Conservation (phyloP, 2,888 invertebrate species). For the Cheilosia soror region DNA sequence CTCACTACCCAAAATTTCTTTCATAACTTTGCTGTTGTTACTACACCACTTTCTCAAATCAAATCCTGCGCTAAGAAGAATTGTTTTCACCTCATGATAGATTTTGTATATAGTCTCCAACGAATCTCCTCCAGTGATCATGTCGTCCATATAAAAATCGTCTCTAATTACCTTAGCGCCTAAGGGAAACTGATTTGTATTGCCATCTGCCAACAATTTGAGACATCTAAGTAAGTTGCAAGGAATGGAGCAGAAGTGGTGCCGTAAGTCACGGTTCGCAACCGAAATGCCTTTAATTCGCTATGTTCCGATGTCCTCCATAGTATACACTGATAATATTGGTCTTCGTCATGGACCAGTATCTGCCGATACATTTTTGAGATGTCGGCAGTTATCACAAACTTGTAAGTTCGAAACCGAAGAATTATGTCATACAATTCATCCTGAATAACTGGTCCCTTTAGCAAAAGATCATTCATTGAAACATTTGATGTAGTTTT, state of each 20-base stretch:
- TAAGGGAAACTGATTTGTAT: constrained; percentile 29
- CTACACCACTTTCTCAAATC: constrained; percentile 39
- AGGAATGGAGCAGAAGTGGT: neutral
- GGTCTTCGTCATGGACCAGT: constrained; percentile 55
- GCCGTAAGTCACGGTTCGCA: no score
- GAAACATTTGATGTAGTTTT: constrained; percentile 54
- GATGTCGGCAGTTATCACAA: constrained; percentile 60
- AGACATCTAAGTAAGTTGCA: constrained; percentile 53
- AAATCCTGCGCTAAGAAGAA: neutral
- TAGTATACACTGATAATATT: neutral
- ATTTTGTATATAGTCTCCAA: neutral
- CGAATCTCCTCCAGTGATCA: constrained; percentile 23
- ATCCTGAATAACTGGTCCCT: constrained; percentile 50
- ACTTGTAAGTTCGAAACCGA: constrained; percentile 60
- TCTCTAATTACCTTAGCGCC: constrained; percentile 41
- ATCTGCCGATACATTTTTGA: constrained; percentile 75
- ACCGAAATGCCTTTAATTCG: no score
- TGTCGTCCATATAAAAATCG: constrained; percentile 67
- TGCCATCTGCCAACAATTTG: constrained; percentile 8
- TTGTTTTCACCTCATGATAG: neutral
- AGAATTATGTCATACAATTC: constrained; percentile 57
- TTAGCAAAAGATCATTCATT: constrained; percentile 61
- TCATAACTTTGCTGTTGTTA: constrained; percentile 41
- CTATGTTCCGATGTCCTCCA: no score
- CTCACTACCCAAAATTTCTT: constrained; percentile 27